A percentile compares a stretch with the other conserved stretches of the same genome.
Conservation (phyloP, 1,140 invertebrate species). For the Zaprionus ornatus region DNA sequence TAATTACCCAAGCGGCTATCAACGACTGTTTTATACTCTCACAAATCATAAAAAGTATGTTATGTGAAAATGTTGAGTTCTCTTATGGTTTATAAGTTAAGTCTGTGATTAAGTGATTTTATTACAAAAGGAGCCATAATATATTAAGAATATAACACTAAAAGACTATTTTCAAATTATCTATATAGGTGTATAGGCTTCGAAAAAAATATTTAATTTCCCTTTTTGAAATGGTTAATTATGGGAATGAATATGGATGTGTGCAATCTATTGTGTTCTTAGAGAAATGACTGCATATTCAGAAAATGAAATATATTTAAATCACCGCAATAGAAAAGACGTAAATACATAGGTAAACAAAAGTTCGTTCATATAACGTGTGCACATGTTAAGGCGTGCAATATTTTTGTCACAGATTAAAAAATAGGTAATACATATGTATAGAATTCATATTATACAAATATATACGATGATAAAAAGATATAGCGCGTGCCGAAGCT, state of each 20-base stretch:
- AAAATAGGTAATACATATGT: neutral
- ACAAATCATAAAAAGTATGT: neutral
- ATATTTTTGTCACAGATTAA: slow-evolving; percentile 9
- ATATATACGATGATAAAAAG: neutral
- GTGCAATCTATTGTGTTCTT: neutral
- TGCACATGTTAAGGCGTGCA: slow-evolving; percentile 2
- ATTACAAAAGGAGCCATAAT: neutral
- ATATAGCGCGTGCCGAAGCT: neutral
- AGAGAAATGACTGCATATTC: neutral
- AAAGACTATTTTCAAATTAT: neutral
- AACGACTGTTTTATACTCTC: neutral
- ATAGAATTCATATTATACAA: neutral
- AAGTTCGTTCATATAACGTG: slow-evolving; percentile 8
- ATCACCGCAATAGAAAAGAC: neutral
- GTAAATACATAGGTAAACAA: slow-evolving; percentile 12
- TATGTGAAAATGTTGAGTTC: neutral
- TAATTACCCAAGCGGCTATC: neutral
- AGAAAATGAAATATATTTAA: slow-evolving; percentile 1
- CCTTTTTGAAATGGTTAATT: neutral
- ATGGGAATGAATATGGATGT: neutral
- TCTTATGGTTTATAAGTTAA: neutral
- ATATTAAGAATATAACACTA: neutral
- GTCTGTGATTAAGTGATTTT: neutral
- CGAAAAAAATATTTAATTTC: neutral
- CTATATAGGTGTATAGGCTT: neutral